Conservation (phyloP, 64 coral and sea anemone species). For the Orbicella faveolata region DNA sequence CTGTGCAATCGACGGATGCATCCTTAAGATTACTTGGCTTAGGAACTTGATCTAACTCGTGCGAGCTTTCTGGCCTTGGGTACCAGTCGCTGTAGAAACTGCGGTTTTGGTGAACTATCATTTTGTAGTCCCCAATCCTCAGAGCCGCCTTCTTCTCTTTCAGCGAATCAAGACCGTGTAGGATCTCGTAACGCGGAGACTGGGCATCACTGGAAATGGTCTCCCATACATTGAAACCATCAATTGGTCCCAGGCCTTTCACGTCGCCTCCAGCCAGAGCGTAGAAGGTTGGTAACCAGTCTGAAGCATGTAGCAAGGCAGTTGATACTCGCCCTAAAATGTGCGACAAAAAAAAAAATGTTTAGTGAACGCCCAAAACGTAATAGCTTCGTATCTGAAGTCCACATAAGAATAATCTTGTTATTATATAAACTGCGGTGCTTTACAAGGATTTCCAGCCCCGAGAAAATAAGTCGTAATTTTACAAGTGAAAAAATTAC, state of each 20-base stretch:
- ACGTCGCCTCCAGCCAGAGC: constrained; percentile 61
- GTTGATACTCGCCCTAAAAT: constrained; percentile 78
- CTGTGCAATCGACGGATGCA: constrained; percentile 77
- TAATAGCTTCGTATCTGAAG: background rate
- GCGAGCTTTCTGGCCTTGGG: constrained; percentile 61
- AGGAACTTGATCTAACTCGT: constrained; percentile 62
- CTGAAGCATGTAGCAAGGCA: constrained; percentile 76
- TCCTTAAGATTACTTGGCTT: constrained; percentile 66
- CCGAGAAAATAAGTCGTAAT: background rate
- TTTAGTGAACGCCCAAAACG: background rate
- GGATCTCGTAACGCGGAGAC: constrained; percentile 88
- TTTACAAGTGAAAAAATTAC: too few species aligned
- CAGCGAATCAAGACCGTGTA: constrained; percentile 88
- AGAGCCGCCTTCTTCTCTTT: constrained; percentile 78
- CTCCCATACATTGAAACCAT: constrained; percentile 91
- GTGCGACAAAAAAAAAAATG: background rate
- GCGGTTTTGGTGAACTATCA: constrained; percentile 85
- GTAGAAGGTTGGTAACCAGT: constrained; percentile 84
- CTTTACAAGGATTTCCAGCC: too few species aligned
- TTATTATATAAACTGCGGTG: too few species aligned
- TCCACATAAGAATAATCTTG: background rate
- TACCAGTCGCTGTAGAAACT: constrained; percentile 96
- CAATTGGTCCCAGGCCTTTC: constrained; percentile 48
- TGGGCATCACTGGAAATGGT: constrained; percentile 58
- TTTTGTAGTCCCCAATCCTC: constrained; percentile 94